Evolutionary conservation across 1,140 invertebrate genomes (phyloP), one percentile per base, ranked within the genome.

Genomic region (Batillaria attramentaria): DNA sequence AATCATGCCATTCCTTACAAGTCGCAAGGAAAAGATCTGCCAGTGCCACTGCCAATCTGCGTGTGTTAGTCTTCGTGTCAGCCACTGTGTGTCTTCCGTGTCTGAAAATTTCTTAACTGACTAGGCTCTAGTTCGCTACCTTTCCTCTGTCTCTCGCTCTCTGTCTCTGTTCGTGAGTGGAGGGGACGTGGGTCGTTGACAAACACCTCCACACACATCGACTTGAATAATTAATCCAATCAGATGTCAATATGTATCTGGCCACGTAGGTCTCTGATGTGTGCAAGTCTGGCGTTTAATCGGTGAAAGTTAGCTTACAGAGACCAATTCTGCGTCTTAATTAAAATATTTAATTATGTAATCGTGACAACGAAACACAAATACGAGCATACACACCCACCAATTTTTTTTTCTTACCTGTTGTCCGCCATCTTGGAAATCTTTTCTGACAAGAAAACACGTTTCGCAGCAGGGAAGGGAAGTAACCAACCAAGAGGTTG

Each of bases 401-500:
- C 24, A 6, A 62, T 31, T n/a, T n/a, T n/a, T n/a, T n/a, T n/a
- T n/a, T n/a, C n/a, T 70, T 41, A 70, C 68, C 68, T 70, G 68
- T 70, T 70, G 68, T 70, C 68, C 42, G 68, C 68, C 68, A 70
- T 70, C 10, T 70, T 70, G 68, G 39, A 1, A 42, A 39, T 70
- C 68, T 70, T 70, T n/a, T n/a, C n/a, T n/a, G n/a, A n/a, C n/a
- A n/a, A n/a, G n/a, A n/a, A n/a, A n/a, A n/a, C n/a, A n/a, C n/a
- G n/a, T n/a, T n/a, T n/a, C n/a, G n/a, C n/a, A n/a, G n/a, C 57
- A 60, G 57, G 24, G 24, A 60, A 10, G 57, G 31, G 31, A 28
- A 60, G 57, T 28, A 60, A 6, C 20, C 31, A 50, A 13, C 10
- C 10, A 50, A 24, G 10, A 50, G 10, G 24, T 13, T 13, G 10